phyloP scores from a whole-genome alignment of 2,113 vertebrate species.

The Cyanoramphus novaezelandiae region DNA sequence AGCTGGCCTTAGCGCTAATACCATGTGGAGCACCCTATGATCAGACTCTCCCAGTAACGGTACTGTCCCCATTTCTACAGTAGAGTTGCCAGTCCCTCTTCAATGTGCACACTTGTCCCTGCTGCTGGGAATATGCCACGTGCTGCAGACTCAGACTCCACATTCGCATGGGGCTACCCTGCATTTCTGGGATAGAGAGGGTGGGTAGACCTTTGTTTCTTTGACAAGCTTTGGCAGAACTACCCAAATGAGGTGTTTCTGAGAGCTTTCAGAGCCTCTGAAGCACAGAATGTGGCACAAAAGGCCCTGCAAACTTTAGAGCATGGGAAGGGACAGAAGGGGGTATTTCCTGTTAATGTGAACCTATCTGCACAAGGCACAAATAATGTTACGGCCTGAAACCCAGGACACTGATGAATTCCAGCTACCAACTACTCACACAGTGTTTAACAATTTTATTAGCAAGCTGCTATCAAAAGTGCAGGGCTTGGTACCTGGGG shows the following conservation, averaged over 20 bases:
- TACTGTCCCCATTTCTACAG: neutral
- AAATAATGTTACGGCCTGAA: neutral
- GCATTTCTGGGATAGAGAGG: neutral
- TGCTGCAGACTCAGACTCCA: neutral
- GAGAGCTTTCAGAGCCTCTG: rapidly evolving
- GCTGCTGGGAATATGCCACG: rapidly evolving
- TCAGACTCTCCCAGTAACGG: neutral
- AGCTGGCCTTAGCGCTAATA: neutral
- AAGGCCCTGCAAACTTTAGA: neutral
- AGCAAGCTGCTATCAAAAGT: neutral
- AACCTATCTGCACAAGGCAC: neutral
- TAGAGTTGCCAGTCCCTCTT: neutral
- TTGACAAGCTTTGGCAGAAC: neutral
- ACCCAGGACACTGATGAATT: rapidly evolving
- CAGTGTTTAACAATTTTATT: neutral
- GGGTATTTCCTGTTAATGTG: neutral
- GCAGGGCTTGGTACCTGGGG: neutral
- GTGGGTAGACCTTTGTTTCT: neutral
- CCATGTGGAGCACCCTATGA: rapidly evolving
- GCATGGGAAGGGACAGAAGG: neutral
- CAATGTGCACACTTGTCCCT: rapidly evolving
- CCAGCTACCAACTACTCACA: neutral
- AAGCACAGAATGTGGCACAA: neutral
- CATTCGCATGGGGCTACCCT: neutral
- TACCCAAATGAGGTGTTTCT: neutral